A percentile compares a stretch with the other conserved stretches of the same genome.
Conservation (phyloP, 1,140 invertebrate species). For the Lordiphosa stackelbergi region DNA sequence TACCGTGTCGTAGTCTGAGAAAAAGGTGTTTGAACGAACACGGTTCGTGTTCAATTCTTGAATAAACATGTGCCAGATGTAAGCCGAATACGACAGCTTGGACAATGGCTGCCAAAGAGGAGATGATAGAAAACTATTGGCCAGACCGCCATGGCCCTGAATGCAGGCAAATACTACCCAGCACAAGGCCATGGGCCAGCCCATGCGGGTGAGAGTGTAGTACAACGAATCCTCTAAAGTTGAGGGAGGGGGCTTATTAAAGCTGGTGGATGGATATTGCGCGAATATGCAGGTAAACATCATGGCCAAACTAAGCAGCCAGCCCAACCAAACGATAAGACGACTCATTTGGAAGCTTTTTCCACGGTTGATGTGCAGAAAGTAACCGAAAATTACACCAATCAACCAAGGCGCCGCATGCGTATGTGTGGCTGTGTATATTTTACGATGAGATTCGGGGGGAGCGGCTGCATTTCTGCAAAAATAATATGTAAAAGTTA, state of each 20-base stretch:
- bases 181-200: constrained; percentile 81
- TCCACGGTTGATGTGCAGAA: constrained; percentile 40
- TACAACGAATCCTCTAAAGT: constrained; percentile 80
- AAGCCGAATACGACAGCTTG: constrained; percentile 78
- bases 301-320: constrained; percentile 50
- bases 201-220: constrained; percentile 80
- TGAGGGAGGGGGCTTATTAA: constrained; percentile 39
- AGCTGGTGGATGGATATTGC: constrained; percentile 46
- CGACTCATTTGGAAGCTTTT: constrained; percentile 17
- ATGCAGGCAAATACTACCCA: constrained; percentile 85
- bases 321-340: constrained; percentile 34
- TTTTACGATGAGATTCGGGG: neutral
- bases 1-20: constrained; percentile 59
- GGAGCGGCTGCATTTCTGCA: constrained; percentile 3
- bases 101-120: constrained; percentile 78
- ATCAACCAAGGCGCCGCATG: constrained; percentile 60
- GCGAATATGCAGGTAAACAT: constrained; percentile 58
- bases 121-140: constrained; percentile 78
- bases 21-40: constrained; percentile 24
- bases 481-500: neutral
- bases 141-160: constrained; percentile 81
- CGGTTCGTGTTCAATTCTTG: constrained; percentile 34
- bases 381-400: constrained; percentile 55
- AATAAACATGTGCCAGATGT: constrained; percentile 77
- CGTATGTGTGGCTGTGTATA: constrained; percentile 48